These are phyloP conservation scores for Galaxias olidus DNA, from an alignment of 2,797 vertebrate genomes.

Conservation along the genomic window DNA sequence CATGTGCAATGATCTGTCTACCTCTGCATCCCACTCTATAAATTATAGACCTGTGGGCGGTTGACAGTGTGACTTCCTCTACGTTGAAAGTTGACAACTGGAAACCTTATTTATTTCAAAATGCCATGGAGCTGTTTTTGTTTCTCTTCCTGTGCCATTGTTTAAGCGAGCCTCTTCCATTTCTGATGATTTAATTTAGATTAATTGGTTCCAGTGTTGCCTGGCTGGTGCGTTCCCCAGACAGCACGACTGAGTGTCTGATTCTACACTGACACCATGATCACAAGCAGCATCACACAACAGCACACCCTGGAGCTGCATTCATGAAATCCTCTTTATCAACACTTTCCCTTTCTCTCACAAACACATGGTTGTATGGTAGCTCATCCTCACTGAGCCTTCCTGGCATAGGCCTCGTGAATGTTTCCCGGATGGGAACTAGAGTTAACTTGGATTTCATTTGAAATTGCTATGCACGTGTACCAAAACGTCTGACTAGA, in stretches of 20 bases:
- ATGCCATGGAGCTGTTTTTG: slow-evolving; percentile 1
- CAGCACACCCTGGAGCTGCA: background rate
- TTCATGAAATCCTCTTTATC: background rate
- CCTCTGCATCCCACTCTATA: background rate
- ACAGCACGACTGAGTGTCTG: background rate
- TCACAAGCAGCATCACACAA: too few relatives aligned
- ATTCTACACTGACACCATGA: slow-evolving; percentile 1
- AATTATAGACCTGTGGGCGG: slow-evolving; percentile 11
- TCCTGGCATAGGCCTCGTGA: too few relatives aligned
- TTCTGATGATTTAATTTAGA: slow-evolving; percentile 10
- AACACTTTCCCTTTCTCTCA: background rate
- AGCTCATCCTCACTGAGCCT: too few relatives aligned
- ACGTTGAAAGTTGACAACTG: background rate
- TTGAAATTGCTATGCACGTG: too few relatives aligned
- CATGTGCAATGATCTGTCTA: background rate
- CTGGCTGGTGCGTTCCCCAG: background rate
- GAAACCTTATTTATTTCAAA: too few relatives aligned
- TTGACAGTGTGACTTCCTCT: slow-evolving; percentile 7
- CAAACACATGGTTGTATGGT: too few relatives aligned
- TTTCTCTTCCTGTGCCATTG: background rate
- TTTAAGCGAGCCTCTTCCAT: slow-evolving; percentile 2
- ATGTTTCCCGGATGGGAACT: too few relatives aligned
- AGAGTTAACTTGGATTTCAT: too few relatives aligned
- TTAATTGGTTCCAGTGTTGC: background rate
- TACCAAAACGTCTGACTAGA: too few relatives aligned